Base-by-base conservation (phyloP, 2,113 vertebrate species). In the Theristicus caerulescens region DNA sequence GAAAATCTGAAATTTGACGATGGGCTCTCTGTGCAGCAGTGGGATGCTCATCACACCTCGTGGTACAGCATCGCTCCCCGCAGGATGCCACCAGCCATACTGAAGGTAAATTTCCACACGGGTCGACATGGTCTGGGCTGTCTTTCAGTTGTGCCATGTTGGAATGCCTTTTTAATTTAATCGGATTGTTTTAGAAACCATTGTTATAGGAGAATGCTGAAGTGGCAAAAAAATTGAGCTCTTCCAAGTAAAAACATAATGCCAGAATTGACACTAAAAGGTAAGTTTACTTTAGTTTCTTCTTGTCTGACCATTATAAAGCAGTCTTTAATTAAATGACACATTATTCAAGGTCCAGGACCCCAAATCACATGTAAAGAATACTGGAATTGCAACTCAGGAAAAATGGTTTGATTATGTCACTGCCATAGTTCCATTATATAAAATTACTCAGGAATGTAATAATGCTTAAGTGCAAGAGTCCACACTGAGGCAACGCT, bases 401-500 rank as follows among this genome's bases (percentile, higher is more conserved):
- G 74, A 24, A 77, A 73, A 78, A 49, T 1, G 2, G 49, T 81
- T 62, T n/a, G 11, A 65, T 54, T 49, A 22, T 9, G n/a, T 54
- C 69, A 58, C 62, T 87, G 69, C 27, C 26, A 66, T 7, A 71
- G 58, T 29, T 52, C 40, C 72, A 55, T 69, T 72, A 77, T 4
- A 59, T 22, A 86, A 72, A 90, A 67, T 42, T 32, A 86, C 72
- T 92, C 36, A 62, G 31, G 66, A 83, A 80, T 32, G 36, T 22
- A 67, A 64, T 76, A 88, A 88, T 9, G 42, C 24, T 11, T 26
- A 70, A 88, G 27, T 70, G 66, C 52, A 59, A 49, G 51, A 67
- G 29, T 21, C 18, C 18, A 79, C 38, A 59, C 0, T 34, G 38
- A 42, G n/a, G 49, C 67, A 93, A 54, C 0, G 1, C n/a, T 44